Evolutionary conservation across 2,888 invertebrate species (phyloP).

Genomic region (Anthoptus insignis): DNA sequence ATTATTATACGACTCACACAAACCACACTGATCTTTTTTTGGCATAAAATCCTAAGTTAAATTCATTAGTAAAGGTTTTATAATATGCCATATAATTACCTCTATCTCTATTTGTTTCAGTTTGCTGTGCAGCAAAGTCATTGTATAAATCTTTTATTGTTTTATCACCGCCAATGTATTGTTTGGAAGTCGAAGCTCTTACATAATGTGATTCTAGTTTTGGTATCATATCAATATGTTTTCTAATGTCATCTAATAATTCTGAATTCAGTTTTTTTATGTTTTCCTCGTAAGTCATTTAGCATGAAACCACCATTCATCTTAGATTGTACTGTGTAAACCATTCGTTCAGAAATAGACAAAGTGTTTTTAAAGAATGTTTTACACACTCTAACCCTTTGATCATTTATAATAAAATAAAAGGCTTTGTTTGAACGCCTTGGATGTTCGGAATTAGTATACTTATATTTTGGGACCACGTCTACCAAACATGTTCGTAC

Average conservation of each 20-base stretch:
- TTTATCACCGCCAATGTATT: neutral
- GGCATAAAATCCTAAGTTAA: neutral
- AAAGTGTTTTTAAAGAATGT: slow-evolving; percentile 3
- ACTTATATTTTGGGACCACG: neutral
- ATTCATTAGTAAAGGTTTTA: neutral
- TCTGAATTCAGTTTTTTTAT: neutral
- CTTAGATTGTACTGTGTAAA: neutral
- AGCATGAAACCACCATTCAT: neutral
- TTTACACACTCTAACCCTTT: neutral
- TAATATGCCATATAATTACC: neutral
- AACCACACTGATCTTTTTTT: slow-evolving; percentile 2
- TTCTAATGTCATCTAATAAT: neutral
- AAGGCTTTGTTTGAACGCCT: neutral
- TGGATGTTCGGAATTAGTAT: neutral
- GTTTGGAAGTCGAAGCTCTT: neutral
- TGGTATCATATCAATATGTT: slow-evolving; percentile 10
- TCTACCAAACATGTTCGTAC: neutral
- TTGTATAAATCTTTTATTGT: neutral
- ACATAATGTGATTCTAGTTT: neutral
- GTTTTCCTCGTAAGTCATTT: slow-evolving; percentile 1
- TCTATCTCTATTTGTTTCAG: neutral
- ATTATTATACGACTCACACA: neutral
- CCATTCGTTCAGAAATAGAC: neutral
- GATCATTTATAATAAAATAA: neutral
- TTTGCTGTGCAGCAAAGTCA: neutral